Base-by-base conservation (phyloP, 2,888 invertebrate genomes). In the Deladenus siricidicola region DNA sequence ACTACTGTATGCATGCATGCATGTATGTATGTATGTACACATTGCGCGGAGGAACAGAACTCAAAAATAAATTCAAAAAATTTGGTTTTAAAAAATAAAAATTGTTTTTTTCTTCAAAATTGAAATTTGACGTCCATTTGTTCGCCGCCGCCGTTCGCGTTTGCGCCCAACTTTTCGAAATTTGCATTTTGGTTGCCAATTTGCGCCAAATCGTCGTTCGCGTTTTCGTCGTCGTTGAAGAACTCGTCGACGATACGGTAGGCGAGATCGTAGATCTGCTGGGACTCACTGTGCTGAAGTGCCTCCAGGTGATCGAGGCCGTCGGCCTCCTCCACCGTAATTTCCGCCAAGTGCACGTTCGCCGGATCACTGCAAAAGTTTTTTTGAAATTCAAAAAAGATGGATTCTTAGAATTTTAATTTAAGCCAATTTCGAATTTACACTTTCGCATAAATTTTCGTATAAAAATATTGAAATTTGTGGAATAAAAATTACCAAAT, bases 271-370 rank as follows among this genome's bases (percentile, higher is more conserved):
- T 53, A 34, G 19, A 53, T 53, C 34, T 39, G 17, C 4, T 53
- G 10, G 3, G 83, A 83, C 60, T 82, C 81, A 68, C 83, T 83
- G 29, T 80, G 78, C 71, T 84, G 84, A 17, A 84, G 78, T 8
- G 70, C 70, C 69, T 84, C 84, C 57, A 84, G 80, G 60, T 80
- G 80, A 69, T 84, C 84, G 6, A 84, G 69, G 1, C 83, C 83
- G 0, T 89, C 90, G 63, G 87, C 85, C 80, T 93, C 90, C 80
- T 96, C 94, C 54, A 96, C 84, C 81, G 87, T 85, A 29, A 89
- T 79, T 57, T 88, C 88, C 0, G 91, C 83, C 19, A 85, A 84
- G 4, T 90, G 89, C 1, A 86, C 82, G 10, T 63, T 30, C 14
- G 65, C 60, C 6, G 70, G 62, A 42, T 64, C 63, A 26, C 69